Base-by-base conservation (phyloP, 2,888 invertebrate species). In the Campopleginae sp. region DNA sequence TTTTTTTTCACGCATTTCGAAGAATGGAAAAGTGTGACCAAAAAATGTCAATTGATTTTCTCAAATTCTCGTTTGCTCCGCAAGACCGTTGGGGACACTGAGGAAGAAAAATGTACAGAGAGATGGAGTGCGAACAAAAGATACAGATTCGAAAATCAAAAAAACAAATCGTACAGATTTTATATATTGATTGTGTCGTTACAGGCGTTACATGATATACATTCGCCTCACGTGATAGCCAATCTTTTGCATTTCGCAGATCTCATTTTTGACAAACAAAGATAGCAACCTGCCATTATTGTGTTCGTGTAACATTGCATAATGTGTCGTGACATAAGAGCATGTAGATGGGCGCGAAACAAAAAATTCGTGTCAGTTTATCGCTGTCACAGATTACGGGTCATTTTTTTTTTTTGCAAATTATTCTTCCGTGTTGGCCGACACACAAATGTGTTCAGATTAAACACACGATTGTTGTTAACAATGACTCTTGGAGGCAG, bases 231-330 rank as follows among this genome's bases (percentile, higher is more conserved):
- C 27, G 54, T 54, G 54, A 54, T 27, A 54, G 3, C 12, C 10
- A 58, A 58, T 14, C 27, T 58, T 58, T 27, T 27, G 27, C 58
- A 14, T 58, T 58, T 58, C 58, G 27, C 6, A 58, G 27, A 58
- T 58, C 27, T 58, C 27, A 58, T 58, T 58, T 58, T 58, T 27
- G 58, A 27, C 58, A 54, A 54, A 54, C 54, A 58, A 27, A 58
- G 58, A 58, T 58, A 58, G 58, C 58, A 14, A 27, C 14, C 14
- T 58, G 58, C 5, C 27, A 58, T 58, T 23, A 58, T n/a, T 58
- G 27, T 27, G 27, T 14, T 58, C 58, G 58, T 58, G 58, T 27
- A 27, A 27, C 5, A 58, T 58, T 27, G 58, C 58, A 58, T 14
- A 58, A 58, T 58, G 27, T 27, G 0, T 58, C 58, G 58, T 58